These are phyloP conservation scores for Triplophysa yarkandensis DNA, from an alignment of 2,797 vertebrate genomes.

Conservation along the genomic window DNA sequence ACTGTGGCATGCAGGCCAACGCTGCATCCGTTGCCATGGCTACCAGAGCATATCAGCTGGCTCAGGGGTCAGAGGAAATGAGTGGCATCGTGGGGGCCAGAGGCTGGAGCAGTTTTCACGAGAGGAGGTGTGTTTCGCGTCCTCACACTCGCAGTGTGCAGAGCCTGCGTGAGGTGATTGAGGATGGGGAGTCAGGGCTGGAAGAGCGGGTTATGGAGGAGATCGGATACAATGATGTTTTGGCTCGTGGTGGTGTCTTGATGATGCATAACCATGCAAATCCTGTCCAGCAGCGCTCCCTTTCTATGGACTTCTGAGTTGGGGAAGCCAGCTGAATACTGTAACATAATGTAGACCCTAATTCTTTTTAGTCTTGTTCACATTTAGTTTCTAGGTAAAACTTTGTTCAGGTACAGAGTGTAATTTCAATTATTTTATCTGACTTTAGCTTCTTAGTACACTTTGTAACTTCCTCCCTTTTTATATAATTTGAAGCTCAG, in stretches of 20 bases:
- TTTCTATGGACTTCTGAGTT: constrained; percentile 89
- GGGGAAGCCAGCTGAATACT: constrained; percentile 6
- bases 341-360: too few species aligned
- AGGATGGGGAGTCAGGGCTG: constrained; percentile 53
- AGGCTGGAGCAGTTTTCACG: constrained; percentile 64
- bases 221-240: constrained; percentile 71
- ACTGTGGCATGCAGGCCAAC: constrained; percentile 87
- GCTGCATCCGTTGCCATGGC: constrained; percentile 75
- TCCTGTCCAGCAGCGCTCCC: constrained; percentile 83
- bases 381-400: neutral
- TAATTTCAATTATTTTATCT: neutral
- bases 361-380: neutral
- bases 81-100: constrained; percentile 62
- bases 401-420: neutral
- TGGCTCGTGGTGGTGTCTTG: constrained; percentile 63
- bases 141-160: constrained; percentile 86
- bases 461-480: neutral
- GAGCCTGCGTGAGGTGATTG: constrained; percentile 79
- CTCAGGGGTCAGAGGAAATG: constrained; percentile 31
- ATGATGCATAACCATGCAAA: constrained; percentile 78
- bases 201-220: constrained; percentile 85
- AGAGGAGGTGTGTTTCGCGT: constrained; percentile 49
- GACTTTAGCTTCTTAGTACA: neutral
- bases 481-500: neutral
- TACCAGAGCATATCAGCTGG: constrained; percentile 62